phyloP scores from a whole-genome alignment of 2,797 vertebrate genomes.

The Parauchenoglanis punctatus region DNA sequence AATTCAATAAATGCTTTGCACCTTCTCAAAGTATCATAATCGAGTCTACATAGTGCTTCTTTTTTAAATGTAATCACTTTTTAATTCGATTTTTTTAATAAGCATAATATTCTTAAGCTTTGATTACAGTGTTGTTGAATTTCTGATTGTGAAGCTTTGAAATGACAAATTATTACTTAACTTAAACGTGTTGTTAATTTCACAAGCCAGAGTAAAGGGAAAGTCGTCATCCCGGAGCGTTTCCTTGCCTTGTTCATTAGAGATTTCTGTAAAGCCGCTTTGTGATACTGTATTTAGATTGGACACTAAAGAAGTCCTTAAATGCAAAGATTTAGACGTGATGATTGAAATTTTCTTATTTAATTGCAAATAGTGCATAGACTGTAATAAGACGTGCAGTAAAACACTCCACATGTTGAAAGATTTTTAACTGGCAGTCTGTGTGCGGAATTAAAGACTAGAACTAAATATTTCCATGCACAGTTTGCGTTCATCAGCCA shows the following conservation, averaged over 20 bases:
- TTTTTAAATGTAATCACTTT: background rate
- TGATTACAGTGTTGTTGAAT: background rate
- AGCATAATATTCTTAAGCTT: background rate
- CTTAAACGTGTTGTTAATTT: background rate
- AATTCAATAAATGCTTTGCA: background rate
- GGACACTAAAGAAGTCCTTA: background rate
- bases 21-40: background rate
- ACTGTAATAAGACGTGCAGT: background rate
- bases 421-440: slow-evolving; percentile 1
- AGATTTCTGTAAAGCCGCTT: background rate
- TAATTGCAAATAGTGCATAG: background rate
- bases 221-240: background rate
- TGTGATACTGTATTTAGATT: background rate
- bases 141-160: background rate
- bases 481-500: slow-evolving; percentile 1
- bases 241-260: background rate
- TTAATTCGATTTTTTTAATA: background rate
- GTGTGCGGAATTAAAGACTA: background rate
- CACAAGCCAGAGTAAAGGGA: background rate
- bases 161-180: background rate
- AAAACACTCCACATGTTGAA: background rate
- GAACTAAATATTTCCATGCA: slow-evolving; percentile 4
- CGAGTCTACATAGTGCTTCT: background rate
- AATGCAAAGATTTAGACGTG: background rate
- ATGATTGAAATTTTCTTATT: background rate